Evolutionary conservation across 2,797 vertebrate genomes (phyloP).

Genomic region (Megalops cyprinoides): DNA sequence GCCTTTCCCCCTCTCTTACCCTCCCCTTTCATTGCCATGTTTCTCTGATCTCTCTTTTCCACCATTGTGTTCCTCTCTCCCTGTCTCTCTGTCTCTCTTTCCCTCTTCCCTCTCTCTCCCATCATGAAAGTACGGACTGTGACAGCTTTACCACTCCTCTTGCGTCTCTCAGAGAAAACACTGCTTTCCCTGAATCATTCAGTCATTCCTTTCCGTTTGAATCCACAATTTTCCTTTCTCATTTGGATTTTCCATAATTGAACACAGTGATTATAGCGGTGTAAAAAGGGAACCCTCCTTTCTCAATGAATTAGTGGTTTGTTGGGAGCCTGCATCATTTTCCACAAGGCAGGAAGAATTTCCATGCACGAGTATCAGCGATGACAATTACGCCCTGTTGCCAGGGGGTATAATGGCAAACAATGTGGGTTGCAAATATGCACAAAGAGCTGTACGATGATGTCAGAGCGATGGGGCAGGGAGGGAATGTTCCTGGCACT

Average conservation of each 20-base stretch:
- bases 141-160: neutral
- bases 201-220: too few relatives aligned
- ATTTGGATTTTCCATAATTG: neutral
- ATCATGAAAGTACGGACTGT: neutral
- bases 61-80: neutral
- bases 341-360: neutral
- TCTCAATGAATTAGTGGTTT: neutral
- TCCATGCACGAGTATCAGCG: too few relatives aligned
- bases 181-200: too few relatives aligned
- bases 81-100: neutral
- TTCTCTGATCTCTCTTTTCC: neutral
- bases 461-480: neutral
- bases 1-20: neutral
- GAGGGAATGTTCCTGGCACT: neutral
- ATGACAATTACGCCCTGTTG: neutral
- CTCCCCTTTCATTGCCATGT: neutral
- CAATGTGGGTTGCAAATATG: neutral
- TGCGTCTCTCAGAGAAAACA: neutral
- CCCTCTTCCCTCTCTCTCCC: neutral
- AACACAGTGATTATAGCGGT: neutral
- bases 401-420: neutral
- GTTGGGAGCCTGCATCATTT: neutral
- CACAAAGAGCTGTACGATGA: neutral
- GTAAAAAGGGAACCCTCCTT: neutral
- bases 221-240: neutral